phyloP scores from a whole-genome alignment of 1,140 invertebrate species.

The Hycleus phaleratus region DNA sequence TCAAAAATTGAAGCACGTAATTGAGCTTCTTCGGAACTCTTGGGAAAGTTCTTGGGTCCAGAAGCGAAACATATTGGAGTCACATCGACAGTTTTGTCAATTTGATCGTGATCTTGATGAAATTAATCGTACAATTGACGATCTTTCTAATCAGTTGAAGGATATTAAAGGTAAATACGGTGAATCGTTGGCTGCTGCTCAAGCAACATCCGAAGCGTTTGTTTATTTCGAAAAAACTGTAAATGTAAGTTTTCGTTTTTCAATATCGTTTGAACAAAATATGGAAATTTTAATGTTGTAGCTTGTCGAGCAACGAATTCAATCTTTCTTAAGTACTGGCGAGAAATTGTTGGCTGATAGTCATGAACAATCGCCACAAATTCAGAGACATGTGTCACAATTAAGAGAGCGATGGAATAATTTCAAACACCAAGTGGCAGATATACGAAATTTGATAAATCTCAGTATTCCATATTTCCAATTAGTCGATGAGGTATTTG shows the following conservation, averaged over 20 bases:
- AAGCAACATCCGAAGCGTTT: slow-evolving; percentile 63
- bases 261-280: too few species aligned
- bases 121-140: slow-evolving; percentile 64
- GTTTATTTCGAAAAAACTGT: slow-evolving; percentile 74
- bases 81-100: slow-evolving; percentile 57
- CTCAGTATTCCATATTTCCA: slow-evolving; percentile 51
- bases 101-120: slow-evolving; percentile 65
- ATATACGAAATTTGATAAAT: slow-evolving; percentile 52
- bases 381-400: slow-evolving; percentile 56
- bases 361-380: slow-evolving; percentile 51
- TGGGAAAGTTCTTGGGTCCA: slow-evolving; percentile 57
- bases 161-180: slow-evolving; percentile 61
- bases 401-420: slow-evolving; percentile 65
- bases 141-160: slow-evolving; percentile 55
- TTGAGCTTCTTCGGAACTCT: slow-evolving; percentile 45
- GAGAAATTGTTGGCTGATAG: slow-evolving; percentile 54
- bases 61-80: slow-evolving; percentile 53
- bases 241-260: slow-evolving; percentile 47
- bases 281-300: slow-evolving; percentile 35
- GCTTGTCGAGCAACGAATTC: slow-evolving; percentile 66
- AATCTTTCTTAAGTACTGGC: slow-evolving; percentile 62
- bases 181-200: slow-evolving; percentile 61
- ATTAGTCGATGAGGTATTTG: slow-evolving; percentile 45
- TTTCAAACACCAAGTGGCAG: slow-evolving; percentile 60
- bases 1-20: slow-evolving; percentile 56